Evolutionary conservation across 1,140 invertebrate species (phyloP), one percentile per base, ranked within the genome.

Genomic region (Lasioglossum baleicum): DNA sequence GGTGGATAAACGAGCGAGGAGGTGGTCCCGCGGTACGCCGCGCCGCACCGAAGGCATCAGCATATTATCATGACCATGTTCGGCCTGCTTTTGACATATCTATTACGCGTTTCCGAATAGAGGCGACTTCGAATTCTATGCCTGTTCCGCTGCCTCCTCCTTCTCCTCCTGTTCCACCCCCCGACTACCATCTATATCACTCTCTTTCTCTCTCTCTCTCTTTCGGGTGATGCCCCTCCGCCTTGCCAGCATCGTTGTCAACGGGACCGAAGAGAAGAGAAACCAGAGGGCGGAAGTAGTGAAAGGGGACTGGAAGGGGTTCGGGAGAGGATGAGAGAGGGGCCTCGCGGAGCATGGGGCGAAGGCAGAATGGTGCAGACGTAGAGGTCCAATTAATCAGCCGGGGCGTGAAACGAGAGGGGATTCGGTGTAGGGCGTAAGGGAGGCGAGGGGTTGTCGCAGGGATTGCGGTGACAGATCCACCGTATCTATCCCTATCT

Each of bases 351-450:
- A 64, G 76, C 66, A 71, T 48, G 73, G 48, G 84, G 80, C 42
- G 75, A 31, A 26, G 11, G 58, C 70, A 86, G 20, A 81, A 65
- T 79, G 71, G 71, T 82, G 75, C 83, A 68, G 80, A 72, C 81
- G 85, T 88, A 88, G 87, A 90, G 88, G 88, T 92, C 88, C 90
- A 92, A 93, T 92, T 92, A 93, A 92, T 92, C 92, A 93, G 90
- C 81, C 90, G 86, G 84, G 89, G 90, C 90, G 91, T 92, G 90
- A 93, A 93, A 93, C 88, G 90, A 90, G 81, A 81, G 81, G 53
- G 80, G 56, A 63, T 69, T 65, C 63, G 61, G 17, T 2, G 63
- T 63, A 65, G 70, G 77, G 69, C 26, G 44, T 10, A 56, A 69
- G 26, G 48, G 51, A 6, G 51, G 26, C 35, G 2, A 82, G 75